Base-by-base conservation (phyloP, 2,888 invertebrate species). In the Agrotis exclamationis region DNA sequence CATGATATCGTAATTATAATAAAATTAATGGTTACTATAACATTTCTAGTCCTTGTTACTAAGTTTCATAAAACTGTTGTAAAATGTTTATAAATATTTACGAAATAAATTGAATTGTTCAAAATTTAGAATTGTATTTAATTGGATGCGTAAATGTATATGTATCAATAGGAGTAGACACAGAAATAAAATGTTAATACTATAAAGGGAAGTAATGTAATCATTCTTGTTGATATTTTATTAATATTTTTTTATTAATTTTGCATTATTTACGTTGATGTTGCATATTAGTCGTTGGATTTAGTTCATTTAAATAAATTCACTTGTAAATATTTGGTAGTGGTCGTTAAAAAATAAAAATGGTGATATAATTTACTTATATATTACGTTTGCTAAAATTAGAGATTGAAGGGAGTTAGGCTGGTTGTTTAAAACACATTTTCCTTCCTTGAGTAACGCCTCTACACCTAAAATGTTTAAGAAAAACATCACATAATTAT, bases 31-130 rank as follows among this genome's bases (percentile, higher is more conserved):
- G 75, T 76, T 84, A 83, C 71, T 69, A 73, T 79, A 77, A 77
- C 79, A 80, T 71, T 76, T 83, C 85, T 91, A 87, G 88, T 90
- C 87, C 91, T 91, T 92, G 93, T 92, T 93, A 89, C 90, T 92
- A 90, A 88, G 86, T 93, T 91, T 92, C 91, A 86, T 88, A 84
- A 91, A 89, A 90, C 93, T 95, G 94, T 95, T 95, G 93, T 94
- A 91, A 92, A 93, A 93, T 95, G 93, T 95, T 94, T 93, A 95
- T 93, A 91, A 91, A 91, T 92, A 92, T 91, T 91, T 92, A 94
- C 85, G 87, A 88, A 91, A 91, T 90, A 88, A 88, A 88, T 89
- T 89, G 85, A 89, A 92, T 88, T 91, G 92, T 93, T 90, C 88
- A 83, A 84, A 53, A 85, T 90, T 87, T 90, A 91, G 91, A 85